These are phyloP conservation scores for Drosophila baimaii DNA, from an alignment of 1,140 invertebrate species.

Conservation along the genomic window DNA sequence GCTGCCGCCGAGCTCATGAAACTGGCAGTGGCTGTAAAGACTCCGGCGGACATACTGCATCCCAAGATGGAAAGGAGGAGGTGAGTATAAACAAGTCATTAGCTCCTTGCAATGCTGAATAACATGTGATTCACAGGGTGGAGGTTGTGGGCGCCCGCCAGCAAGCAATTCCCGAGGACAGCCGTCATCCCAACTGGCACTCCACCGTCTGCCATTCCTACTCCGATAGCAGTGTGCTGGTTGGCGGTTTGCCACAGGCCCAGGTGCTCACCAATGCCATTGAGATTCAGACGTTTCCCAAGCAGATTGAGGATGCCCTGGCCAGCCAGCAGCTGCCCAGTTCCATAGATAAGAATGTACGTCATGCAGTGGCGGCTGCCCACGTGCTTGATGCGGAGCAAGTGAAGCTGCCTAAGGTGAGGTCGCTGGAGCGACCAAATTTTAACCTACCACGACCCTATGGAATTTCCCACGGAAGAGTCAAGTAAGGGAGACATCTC, in stretches of 20 bases:
- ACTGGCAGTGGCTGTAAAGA: slow-evolving; percentile 52
- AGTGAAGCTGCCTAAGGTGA: slow-evolving; percentile 89
- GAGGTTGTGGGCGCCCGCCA: slow-evolving; percentile 84
- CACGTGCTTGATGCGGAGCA: slow-evolving; percentile 92
- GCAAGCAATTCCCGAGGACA: slow-evolving; percentile 83
- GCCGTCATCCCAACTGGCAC: slow-evolving; percentile 88
- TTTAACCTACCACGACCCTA: slow-evolving; percentile 89
- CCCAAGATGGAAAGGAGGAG: slow-evolving; percentile 11
- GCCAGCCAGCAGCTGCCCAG: slow-evolving; percentile 85
- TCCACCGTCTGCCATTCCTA: slow-evolving; percentile 86
- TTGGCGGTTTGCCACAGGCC: slow-evolving; percentile 90
- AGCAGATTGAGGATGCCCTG: slow-evolving; percentile 85
- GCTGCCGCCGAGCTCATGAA: slow-evolving; percentile 85
- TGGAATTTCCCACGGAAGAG: slow-evolving; percentile 89
- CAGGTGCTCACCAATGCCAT: slow-evolving; percentile 90
- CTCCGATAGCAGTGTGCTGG: slow-evolving; percentile 87
- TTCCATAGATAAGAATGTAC: slow-evolving; percentile 86
- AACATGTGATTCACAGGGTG: slow-evolving; percentile 58
- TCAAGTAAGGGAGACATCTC: slow-evolving; percentile 86
- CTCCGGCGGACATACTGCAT: slow-evolving; percentile 50
- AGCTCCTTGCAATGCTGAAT: not conserved
- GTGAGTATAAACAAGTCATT: slow-evolving; percentile 55
- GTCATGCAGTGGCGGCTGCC: slow-evolving; percentile 88
- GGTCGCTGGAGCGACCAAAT: slow-evolving; percentile 88
- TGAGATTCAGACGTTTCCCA: slow-evolving; percentile 87